Conservation (phyloP, 1,140 invertebrate species). For the Drosophila elegans region DNA sequence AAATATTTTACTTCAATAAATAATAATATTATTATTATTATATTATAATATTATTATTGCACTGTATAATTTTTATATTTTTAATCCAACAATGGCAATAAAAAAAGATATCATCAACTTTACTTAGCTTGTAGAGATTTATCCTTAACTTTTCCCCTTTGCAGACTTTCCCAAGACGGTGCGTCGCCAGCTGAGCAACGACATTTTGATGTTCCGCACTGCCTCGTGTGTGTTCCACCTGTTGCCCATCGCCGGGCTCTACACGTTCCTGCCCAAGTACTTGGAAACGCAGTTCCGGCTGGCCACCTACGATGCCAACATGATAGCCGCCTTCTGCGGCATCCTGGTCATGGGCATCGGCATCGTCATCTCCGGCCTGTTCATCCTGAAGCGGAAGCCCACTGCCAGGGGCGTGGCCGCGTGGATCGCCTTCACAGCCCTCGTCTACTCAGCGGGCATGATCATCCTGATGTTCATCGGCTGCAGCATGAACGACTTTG, state of each 20-base stretch:
- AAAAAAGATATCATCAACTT: no score
- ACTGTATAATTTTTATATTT: no score
- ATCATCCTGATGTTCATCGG: slow-evolving; percentile 94
- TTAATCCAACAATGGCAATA: no score
- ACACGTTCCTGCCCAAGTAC: slow-evolving; percentile 97
- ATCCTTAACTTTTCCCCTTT: neutral
- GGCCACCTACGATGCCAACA: slow-evolving; percentile 94
- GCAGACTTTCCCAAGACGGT: slow-evolving; percentile 95
- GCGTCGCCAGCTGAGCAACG: slow-evolving; percentile 93
- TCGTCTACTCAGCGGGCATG: slow-evolving; percentile 95
- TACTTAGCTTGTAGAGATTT: no score
- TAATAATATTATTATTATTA: no score
- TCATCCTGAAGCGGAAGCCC: slow-evolving; percentile 93
- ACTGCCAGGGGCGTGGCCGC: slow-evolving; percentile 93
- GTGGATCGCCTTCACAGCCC: slow-evolving; percentile 95
- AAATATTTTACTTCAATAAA: no score
- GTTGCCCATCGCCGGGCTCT: slow-evolving; percentile 95
- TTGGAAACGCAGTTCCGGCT: slow-evolving; percentile 96
- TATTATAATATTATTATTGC: no score
- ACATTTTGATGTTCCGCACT: slow-evolving; percentile 95
- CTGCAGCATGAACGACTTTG: slow-evolving; percentile 93
- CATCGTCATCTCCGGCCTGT: slow-evolving; percentile 93
- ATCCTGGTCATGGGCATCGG: slow-evolving; percentile 96
- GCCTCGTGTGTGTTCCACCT: slow-evolving; percentile 95
- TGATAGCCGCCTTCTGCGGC: slow-evolving; percentile 95